Base-by-base conservation (phyloP, 2,113 vertebrate genomes). In the Leuciscus idus region DNA sequence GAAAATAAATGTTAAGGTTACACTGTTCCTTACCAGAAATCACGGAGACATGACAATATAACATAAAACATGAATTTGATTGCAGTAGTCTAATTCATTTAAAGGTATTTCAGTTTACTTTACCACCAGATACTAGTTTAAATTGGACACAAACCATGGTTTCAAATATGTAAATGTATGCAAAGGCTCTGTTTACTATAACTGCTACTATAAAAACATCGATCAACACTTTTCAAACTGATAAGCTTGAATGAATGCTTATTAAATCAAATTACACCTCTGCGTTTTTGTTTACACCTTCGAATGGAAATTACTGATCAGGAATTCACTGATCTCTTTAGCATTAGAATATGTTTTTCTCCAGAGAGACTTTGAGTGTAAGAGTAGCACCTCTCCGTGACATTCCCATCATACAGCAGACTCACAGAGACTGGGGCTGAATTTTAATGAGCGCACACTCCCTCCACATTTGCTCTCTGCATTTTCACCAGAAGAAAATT, bases 351-450 rank as follows among this genome's bases (percentile, higher is more conserved):
- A 23, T 11, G 30, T 83, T 83, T 73, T 83, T 73, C 50, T 52
- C 64, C 7, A 11, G 52, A 61, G 77, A 80, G 30, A 62, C 21
- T 2, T 43, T 26, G 46, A 2, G 57, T 76, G 74, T 79, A 85
- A 68, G 66, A 26, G 6, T 17, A 30, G 80, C 78, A 52, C 26
- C 17, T 77, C 72, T 61, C n/a, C 46, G 43, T 26, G 2, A 68
- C 68, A 59, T 73, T 83, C 50, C 81, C 66, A 19, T 83, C 66
- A 83, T 59, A 73, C 50, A n/a, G 81, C 64, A 73, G 48, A 55
- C 68, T 83, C 50, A 39, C 50, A 19, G 33, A 43, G 81, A 10
- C 15, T 13, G 21, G 11, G 66, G 66, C 50, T 57, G 81, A 52
- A 83, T 83, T 72, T 57, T 83, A 83, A 73, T 83, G 66, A 83